Evolutionary conservation across 2,888 invertebrate genomes (phyloP).

Genomic region (Dolichopus griseipennis): DNA sequence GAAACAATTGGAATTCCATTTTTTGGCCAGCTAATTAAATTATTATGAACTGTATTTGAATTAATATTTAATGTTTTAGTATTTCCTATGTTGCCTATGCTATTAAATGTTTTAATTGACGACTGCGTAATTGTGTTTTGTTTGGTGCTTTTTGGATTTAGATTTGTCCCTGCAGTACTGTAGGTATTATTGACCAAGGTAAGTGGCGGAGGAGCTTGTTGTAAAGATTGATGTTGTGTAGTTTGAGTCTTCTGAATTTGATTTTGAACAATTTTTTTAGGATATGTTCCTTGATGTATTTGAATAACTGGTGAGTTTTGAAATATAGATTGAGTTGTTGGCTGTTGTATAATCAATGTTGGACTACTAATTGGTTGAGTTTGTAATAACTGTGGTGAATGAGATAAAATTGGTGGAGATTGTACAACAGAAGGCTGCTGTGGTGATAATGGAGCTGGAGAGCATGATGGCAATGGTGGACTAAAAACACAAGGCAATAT

Average conservation of each 20-base stretch:
- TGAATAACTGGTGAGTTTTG: not conserved
- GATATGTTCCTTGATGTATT: constrained; percentile 17
- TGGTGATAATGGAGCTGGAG: constrained; percentile 16
- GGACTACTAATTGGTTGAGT: constrained; percentile 12
- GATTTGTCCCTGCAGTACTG: not conserved
- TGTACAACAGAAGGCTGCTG: constrained; percentile 18
- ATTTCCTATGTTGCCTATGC: not conserved
- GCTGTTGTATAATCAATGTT: constrained; percentile 19
- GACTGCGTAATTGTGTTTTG: constrained; percentile 23
- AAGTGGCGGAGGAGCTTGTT: constrained; percentile 13
- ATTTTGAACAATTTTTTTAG: constrained; percentile 10
- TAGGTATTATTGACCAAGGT: constrained; percentile 8
- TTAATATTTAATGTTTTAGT: constrained; percentile 11
- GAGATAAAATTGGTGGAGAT: constrained; percentile 19
- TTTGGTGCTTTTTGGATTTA: constrained; percentile 15
- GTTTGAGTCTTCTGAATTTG: constrained; percentile 10
- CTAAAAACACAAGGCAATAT: constrained; percentile 63
- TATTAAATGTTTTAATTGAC: constrained; percentile 10
- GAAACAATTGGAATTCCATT: constrained; percentile 16
- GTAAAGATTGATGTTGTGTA: constrained; percentile 8
- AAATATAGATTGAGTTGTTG: constrained; percentile 12
- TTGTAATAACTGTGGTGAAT: constrained; percentile 11
- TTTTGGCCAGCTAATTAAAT: constrained; percentile 17
- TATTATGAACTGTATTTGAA: constrained; percentile 13
- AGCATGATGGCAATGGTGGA: constrained; percentile 48